Evolutionary conservation across 37 sponge, comb jelly and placozoan genomes (phyloP).

Genomic region (Ephydatia muelleri): DNA sequence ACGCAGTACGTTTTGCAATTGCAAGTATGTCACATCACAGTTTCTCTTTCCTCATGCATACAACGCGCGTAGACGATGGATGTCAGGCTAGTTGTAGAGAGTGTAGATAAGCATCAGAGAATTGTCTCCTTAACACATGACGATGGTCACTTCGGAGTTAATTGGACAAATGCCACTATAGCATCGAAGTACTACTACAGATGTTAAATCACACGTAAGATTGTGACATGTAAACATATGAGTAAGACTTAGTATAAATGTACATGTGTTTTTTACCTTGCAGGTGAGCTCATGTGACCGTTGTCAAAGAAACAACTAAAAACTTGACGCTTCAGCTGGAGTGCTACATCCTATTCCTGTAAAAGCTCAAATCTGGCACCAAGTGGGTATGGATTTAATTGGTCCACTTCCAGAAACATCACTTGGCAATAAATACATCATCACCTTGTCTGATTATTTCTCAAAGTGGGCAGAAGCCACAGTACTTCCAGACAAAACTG

Average conservation of each 20-base stretch:
- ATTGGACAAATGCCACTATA: conserved; percentile 8
- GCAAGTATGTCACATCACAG: too few species aligned
- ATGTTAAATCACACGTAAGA: conserved; percentile 23
- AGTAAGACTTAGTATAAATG: background rate
- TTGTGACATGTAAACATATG: background rate
- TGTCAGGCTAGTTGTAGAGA: too few species aligned
- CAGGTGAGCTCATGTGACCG: conserved; percentile 37
- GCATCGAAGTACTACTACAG: conserved; percentile 24
- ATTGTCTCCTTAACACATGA: too few species aligned
- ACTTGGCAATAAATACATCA: conserved; percentile 35
- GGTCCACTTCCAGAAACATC: conserved; percentile 48
- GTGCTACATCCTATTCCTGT: conserved; percentile 52
- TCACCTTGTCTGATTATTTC: conserved; percentile 49
- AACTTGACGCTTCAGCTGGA: conserved; percentile 23
- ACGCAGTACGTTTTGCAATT: too few species aligned
- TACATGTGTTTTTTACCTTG: background rate
- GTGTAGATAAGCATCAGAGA: too few species aligned
- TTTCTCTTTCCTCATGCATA: too few species aligned
- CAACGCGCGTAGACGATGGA: too few species aligned
- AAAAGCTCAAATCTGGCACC: conserved; percentile 16
- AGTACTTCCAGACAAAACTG: conserved; percentile 27
- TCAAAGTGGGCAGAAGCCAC: conserved; percentile 65
- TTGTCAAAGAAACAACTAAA: conserved; percentile 45
- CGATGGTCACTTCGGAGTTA: background rate
- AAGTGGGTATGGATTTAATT: conserved; percentile 57